Base-by-base conservation (phyloP, 92 coral and sea anemone species). In the Parazoanthus atlanticus region DNA sequence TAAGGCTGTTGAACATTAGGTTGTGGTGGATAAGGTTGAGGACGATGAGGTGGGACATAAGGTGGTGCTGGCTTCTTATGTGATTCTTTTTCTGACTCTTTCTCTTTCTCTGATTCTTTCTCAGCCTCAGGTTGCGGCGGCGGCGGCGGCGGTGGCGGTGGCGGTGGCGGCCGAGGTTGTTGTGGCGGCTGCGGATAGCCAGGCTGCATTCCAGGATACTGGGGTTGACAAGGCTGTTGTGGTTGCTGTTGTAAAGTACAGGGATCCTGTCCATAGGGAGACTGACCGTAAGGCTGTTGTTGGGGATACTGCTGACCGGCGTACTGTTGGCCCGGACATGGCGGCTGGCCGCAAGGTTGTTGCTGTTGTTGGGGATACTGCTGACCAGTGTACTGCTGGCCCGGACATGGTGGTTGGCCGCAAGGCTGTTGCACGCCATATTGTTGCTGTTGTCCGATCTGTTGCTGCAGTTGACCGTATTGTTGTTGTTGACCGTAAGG, bases 341-440 rank as follows among this genome's bases (percentile, higher is more conserved):
- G 81, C 3, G 49, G 86, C 67, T 82, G 90, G 8, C 90, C 89
- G 32, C 77, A 78, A 13, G 90, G 93, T n/a, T 88, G 90, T 79
- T 79, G 90, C 7, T 81, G 85, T 67, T 82, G 86, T 31, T 64
- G 74, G 34, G 49, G 43, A 38, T 32, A 76, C 36, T 74, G 89
- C 58, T 86, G 89, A 43, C 78, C 49, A 41, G 81, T 6, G 31
- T 56, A 56, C 31, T 54, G 85, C 85, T 52, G 64, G 31, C 84
- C 89, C 8, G 80, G 80, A 5, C 87, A 61, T 4, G 77, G 85
- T 6, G 61, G 82, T 12, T 58, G 54, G 13, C 82, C 56, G n/a
- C 73, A 52, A 1, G 71, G 70, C 29, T 75, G 90, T 29, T 81
- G 85, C 64, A 36, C 75, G 26, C 89, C 89, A 47, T 66, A 91